These are phyloP conservation scores for Lacerta bilineata DNA, from an alignment of 2,797 vertebrate genomes.

Conservation along the genomic window DNA sequence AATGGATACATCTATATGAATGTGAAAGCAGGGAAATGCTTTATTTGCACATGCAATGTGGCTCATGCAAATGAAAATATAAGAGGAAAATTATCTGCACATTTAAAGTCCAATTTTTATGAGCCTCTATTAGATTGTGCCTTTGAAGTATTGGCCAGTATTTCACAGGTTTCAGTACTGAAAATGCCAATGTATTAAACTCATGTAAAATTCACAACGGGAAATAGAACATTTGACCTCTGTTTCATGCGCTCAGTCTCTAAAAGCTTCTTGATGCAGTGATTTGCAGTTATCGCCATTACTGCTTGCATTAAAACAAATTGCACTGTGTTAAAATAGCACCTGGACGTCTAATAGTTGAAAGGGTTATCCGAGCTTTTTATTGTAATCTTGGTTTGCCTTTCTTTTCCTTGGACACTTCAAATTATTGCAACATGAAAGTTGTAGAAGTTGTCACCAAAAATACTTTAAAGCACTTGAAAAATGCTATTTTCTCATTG, in stretches of 20 bases:
- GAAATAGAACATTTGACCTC: constrained; percentile 20
- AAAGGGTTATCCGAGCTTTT: constrained; percentile 27
- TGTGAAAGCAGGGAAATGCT: background rate
- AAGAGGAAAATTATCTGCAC: background rate
- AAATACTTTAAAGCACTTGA: background rate
- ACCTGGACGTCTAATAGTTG: background rate
- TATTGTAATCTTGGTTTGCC: background rate
- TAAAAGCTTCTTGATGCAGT: constrained; percentile 28
- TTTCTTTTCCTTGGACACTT: constrained; percentile 7
- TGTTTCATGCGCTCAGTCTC: constrained; percentile 4
- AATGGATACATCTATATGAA: background rate
- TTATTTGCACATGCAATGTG: background rate
- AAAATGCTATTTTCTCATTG: background rate
- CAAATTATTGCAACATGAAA: background rate
- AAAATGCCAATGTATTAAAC: constrained; percentile 7
- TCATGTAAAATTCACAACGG: constrained; percentile 24
- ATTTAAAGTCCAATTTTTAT: constrained; percentile 10
- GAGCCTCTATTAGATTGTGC: background rate
- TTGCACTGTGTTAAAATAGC: background rate
- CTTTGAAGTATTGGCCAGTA: background rate
- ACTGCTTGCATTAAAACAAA: constrained; percentile 35
- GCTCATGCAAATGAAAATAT: background rate
- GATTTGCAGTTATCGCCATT: constrained; percentile 24
- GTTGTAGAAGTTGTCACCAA: background rate
- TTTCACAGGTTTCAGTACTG: constrained; percentile 9